Percentiles rank a stretch among this genome's conserved stretches.
Evolutionary conservation across 2,113 vertebrate genomes (phyloP).

Genomic region (Nyctibius bracteatus): DNA sequence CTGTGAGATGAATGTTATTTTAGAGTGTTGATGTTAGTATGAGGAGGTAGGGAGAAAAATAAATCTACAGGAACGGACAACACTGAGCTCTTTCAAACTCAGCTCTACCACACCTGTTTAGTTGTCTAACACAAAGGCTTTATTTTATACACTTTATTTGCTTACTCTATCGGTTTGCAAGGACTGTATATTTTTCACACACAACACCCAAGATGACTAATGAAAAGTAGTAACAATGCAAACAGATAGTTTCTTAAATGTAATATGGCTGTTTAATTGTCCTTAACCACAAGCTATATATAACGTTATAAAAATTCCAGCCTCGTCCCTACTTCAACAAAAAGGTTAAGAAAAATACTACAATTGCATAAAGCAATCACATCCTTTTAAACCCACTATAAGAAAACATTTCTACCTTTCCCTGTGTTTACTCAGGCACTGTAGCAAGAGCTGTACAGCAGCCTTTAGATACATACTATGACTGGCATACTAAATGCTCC

Average conservation of each 20-base stretch:
- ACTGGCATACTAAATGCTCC: not conserved
- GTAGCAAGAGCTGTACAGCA: not conserved
- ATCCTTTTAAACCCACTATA: not conserved
- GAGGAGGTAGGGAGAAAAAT: not conserved
- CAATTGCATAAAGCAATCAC: not conserved
- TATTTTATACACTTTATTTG: not conserved
- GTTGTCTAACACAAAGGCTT: not conserved
- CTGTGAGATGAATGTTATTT: not conserved
- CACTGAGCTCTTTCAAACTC: not conserved
- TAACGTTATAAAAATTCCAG: not conserved
- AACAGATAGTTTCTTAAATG: not conserved
- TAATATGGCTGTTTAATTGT: not conserved
- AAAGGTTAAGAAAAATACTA: not conserved
- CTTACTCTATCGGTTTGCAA: not conserved
- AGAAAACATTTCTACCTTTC: not conserved
- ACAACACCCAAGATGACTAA: not conserved
- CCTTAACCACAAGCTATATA: not conserved
- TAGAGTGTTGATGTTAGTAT: not conserved
- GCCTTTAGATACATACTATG: not conserved
- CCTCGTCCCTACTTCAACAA: not conserved
- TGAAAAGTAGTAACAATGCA: not conserved
- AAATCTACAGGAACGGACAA: not conserved
- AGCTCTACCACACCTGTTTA: not conserved
- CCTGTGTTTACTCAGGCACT: not conserved
- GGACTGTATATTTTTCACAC: not conserved